Base-by-base conservation (phyloP, 2,888 invertebrate species). In the Tetragonula carbonaria region DNA sequence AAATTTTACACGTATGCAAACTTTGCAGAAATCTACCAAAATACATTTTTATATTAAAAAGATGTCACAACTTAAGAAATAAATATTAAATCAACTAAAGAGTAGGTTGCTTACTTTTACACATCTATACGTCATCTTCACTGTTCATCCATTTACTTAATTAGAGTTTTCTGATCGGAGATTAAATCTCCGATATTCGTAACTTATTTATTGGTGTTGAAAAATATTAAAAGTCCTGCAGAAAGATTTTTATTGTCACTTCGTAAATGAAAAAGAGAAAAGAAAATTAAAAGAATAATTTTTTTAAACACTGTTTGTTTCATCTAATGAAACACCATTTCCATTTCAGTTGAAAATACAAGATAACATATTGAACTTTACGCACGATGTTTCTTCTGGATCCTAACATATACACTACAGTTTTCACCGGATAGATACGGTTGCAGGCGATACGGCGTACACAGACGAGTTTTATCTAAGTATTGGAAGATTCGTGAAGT, bases 371-470 rank as follows among this genome's bases (percentile, higher is more conserved):
- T 28, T 62, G 8, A 23, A 28, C 18, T 28, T 28, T 18, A 62
- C 23, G 45, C 45, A 8, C 23, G 18, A 28, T 62, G 16, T 4
- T 62, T 74, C 55, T 55, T n/a, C 5, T 2, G 21, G 80, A 80
- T 45, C 82, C 82, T 80, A 53, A 75, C 72, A 16, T n/a, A 71
- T 62, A 13, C 51, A 59, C 13, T 53, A 28, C 6, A 16, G 2
- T 59, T 59, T 55, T n/a, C 66, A 0, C n/a, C 4, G 3, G 0
- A 53, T 45, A 33, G 8, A 14, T 8, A 21, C 13, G 66, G 74
- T 80, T 74, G 82, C 82, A 53, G 53, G 3, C 14, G 28, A 28
- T 59, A 62, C 80, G 72, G 82, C 80, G 74, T 55, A 55, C 14
- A 16, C 28, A 3, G 13, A 55, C 38, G 51, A 33, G 55, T 21